Conservation (phyloP, 2,113 vertebrate species). For the Erpornis zantholeuca region DNA sequence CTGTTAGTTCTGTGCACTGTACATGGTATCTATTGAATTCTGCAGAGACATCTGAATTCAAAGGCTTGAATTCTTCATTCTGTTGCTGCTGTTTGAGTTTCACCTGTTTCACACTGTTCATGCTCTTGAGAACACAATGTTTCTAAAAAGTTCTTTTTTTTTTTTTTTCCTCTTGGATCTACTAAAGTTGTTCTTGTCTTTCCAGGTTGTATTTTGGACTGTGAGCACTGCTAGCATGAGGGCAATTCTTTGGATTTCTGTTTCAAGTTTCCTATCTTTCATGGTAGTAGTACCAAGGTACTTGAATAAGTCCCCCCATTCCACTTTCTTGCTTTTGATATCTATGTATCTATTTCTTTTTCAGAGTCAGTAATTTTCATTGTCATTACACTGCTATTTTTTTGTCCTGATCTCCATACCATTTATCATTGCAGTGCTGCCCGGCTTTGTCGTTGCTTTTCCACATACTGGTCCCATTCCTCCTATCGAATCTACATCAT, state of each 20-base stretch:
- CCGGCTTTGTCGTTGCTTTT: constrained; percentile 1
- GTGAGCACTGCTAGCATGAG: constrained; percentile 20
- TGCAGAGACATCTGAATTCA: constrained; percentile 48
- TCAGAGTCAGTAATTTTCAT: constrained; percentile 35
- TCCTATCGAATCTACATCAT: constrained; percentile 1
- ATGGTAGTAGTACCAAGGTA: constrained; percentile 21
- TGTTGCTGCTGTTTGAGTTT: constrained; percentile 38
- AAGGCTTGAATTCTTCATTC: constrained; percentile 57
- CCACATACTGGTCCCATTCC: neutral
- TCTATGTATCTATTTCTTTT: neutral
- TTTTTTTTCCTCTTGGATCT: neutral
- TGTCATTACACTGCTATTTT: constrained; percentile 9
- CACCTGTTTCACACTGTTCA: constrained; percentile 29
- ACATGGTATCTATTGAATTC: constrained; percentile 44
- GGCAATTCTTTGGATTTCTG: constrained; percentile 34
- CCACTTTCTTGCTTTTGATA: constrained; percentile 52
- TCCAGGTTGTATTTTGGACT: constrained; percentile 11
- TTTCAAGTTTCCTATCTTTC: constrained; percentile 35
- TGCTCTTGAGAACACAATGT: constrained; percentile 27
- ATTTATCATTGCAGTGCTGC: neutral
- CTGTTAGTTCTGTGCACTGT: constrained; percentile 35
- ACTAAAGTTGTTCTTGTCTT: constrained; percentile 44
- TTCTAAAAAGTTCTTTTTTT: neutral
- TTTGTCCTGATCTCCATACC: constrained; percentile 32
- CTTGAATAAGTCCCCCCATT: constrained; percentile 36